Evolutionary conservation across 2,888 invertebrate genomes (phyloP), one percentile per base, ranked within the genome.

Genomic region (Antheraea yamamai): DNA sequence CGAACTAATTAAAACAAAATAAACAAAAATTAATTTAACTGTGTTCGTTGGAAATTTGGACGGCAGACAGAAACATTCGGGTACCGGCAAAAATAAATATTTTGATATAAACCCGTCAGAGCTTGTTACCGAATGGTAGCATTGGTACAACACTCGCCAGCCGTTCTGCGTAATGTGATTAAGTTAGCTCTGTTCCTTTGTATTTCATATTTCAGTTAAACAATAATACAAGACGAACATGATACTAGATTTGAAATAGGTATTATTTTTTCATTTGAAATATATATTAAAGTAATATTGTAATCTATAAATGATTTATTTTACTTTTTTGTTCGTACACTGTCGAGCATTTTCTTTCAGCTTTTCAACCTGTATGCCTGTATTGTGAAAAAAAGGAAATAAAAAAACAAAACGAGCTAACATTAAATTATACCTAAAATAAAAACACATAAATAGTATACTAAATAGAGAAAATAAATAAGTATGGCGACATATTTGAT

Each of bases 21-120:
- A 78, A 80, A 79, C 72, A 76, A 75, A 80, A 77, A 75, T 58
- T 75, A 77, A 77, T 79, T 78, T 75, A 47, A 78, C 77, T 74
- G 18, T 76, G 73, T 76, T 75, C 61, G 76, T 75, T 61, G 75
- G 30, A 70, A 76, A 79, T 76, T 78, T 75, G 52, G 39, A 77
- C 77, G 74, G 75, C 71, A 75, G 72, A 52, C 75, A 58, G 73
- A 77, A 76, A 76, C 70, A 70, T 76, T 77, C 72, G 70, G 76
- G 73, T 77, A 35, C 73, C 71, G 26, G 70, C 20, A 71, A 79
- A 75, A 78, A 79, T 81, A 83, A 81, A 81, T 81, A 81, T 80
- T 80, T 79, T 78, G 76, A 76, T 75, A 76, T 76, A 78, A 74
- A 76, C 74, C 78, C 71, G 78, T 72, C 77, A 76, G 75, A 70